Conservation (phyloP, 2,113 vertebrate species). For the Scomber japonicus region DNA sequence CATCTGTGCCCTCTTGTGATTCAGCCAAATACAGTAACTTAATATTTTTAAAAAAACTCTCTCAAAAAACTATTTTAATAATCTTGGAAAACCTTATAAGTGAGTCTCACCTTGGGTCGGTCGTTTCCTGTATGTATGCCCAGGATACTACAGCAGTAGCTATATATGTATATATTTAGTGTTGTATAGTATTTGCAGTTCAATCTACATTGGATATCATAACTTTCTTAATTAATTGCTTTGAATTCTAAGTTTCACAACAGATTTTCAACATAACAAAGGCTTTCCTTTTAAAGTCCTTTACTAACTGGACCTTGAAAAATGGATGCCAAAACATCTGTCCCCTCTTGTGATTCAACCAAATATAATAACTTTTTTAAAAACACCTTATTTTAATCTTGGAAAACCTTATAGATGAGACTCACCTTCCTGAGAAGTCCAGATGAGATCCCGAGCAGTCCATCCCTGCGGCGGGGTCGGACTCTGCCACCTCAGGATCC, state of each 20-base stretch:
- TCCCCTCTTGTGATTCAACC: neutral
- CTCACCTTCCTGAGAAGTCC: slow-evolving; percentile 35
- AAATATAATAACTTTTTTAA: neutral
- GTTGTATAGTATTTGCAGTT: no score
- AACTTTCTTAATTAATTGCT: no score
- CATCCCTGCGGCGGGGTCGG: neutral
- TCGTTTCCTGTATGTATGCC: no score
- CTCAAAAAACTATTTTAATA: neutral
- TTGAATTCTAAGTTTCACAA: no score
- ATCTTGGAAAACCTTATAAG: neutral
- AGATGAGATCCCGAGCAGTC: neutral
- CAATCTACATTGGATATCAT: no score
- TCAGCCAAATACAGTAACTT: neutral
- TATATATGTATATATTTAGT: no score
- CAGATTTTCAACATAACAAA: no score
- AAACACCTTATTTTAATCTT: neutral
- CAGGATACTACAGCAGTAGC: no score
- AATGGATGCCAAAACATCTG: neutral
- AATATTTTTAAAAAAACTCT: neutral
- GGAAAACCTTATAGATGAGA: neutral
- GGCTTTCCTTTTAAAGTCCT: neutral
- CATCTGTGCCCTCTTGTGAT: neutral
- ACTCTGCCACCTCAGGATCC: slow-evolving; percentile 15
- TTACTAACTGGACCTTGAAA: neutral
- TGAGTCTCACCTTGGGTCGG: slow-evolving; percentile 33